These are phyloP conservation scores for Nansenia antarctica DNA, from an alignment of 2,113 vertebrate genomes.

Conservation along the genomic window DNA sequence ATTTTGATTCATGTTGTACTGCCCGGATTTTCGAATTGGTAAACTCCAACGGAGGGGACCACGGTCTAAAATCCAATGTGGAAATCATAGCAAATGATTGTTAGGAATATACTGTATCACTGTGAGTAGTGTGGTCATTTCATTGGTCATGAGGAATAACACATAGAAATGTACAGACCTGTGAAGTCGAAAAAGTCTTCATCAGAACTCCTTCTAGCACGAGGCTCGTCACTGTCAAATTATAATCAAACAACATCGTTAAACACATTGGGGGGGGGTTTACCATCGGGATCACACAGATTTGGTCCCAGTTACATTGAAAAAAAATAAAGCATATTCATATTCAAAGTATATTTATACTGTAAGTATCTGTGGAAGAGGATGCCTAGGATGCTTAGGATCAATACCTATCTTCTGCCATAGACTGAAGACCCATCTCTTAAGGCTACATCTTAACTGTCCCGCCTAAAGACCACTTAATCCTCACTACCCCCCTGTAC, in stretches of 20 bases:
- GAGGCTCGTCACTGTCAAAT: neutral
- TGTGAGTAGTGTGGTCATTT: neutral
- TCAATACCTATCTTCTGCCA: too few relatives aligned
- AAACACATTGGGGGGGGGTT: neutral
- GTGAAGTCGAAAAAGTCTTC: slow-evolving; percentile 66
- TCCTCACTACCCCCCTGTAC: too few relatives aligned
- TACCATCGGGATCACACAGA: neutral
- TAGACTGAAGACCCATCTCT: too few relatives aligned
- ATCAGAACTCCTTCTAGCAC: slow-evolving; percentile 19
- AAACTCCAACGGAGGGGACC: neutral
- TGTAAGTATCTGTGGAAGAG: too few relatives aligned
- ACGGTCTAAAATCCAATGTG: neutral
- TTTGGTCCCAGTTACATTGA: neutral
- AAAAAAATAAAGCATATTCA: neutral
- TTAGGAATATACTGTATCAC: neutral
- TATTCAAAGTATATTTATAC: neutral
- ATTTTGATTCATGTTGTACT: slow-evolving; percentile 1
- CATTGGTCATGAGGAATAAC: neutral
- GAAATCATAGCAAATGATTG: neutral
- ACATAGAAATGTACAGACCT: slow-evolving; percentile 28
- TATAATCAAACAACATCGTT: neutral
- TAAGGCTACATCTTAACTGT: too few relatives aligned
- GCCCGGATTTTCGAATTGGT: slow-evolving; percentile 15
- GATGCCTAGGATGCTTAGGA: too few relatives aligned
- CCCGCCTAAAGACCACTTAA: too few relatives aligned